Percentiles rank a stretch among this genome's conserved stretches.
These are phyloP conservation scores for Nymphalis polychloros DNA, from an alignment of 2,888 invertebrate species.

Conservation along the genomic window DNA sequence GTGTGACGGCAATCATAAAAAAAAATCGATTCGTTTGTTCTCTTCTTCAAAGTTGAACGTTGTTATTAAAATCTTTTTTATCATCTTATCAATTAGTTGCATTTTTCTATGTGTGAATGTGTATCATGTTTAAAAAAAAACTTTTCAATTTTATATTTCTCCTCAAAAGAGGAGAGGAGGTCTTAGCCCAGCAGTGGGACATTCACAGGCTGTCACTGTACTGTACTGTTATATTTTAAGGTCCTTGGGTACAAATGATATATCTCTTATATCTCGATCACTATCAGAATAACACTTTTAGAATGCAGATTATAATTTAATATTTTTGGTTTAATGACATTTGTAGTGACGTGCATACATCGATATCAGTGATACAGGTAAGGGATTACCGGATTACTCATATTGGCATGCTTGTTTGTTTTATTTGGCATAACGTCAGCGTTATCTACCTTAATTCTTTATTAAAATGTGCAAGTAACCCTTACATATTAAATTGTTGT, in stretches of 20 bases:
- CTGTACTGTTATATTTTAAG: too few species aligned
- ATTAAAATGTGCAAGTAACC: conserved; percentile 12
- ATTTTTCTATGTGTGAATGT: too few species aligned
- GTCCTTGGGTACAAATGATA: not conserved
- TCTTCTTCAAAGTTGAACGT: too few species aligned
- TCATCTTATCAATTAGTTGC: too few species aligned
- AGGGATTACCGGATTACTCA: conserved; percentile 61
- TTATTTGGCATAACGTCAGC: conserved; percentile 50
- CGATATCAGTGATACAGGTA: conserved; percentile 38
- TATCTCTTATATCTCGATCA: not conserved
- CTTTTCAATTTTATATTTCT: too few species aligned
- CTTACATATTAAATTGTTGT: not conserved
- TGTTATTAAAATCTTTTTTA: too few species aligned
- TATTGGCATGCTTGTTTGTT: conserved; percentile 58
- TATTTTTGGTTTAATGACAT: conserved; percentile 4
- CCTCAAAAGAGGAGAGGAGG: too few species aligned
- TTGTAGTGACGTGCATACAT: conserved; percentile 5
- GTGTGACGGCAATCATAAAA: too few species aligned
- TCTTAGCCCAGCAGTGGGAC: too few species aligned
- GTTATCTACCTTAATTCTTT: conserved; percentile 23
- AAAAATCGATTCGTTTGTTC: too few species aligned
- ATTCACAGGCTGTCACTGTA: too few species aligned
- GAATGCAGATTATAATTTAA: conserved; percentile 5
- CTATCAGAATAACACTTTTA: not conserved
- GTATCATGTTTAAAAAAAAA: too few species aligned